Evolutionary conservation across 1,140 invertebrate genomes (phyloP).

Genomic region (Helicoverpa zea): DNA sequence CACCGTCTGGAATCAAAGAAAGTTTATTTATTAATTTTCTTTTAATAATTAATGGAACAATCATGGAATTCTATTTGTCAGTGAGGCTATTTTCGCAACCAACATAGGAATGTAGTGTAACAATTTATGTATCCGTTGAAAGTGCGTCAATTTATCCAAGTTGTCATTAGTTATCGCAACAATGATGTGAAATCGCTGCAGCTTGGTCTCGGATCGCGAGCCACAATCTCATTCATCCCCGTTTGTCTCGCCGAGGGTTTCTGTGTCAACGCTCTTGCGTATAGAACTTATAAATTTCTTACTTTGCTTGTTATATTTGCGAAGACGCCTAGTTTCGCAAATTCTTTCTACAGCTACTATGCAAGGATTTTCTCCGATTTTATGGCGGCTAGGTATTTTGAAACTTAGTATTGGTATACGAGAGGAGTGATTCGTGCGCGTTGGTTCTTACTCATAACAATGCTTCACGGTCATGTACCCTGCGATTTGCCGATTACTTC

Average conservation of each 20-base stretch:
- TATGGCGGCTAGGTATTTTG: conserved; percentile 3
- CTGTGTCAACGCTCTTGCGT: conserved; percentile 56
- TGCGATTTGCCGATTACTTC: conserved; percentile 68
- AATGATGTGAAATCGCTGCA: conserved; percentile 69
- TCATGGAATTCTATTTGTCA: conserved; percentile 47
- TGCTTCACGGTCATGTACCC: conserved; percentile 70
- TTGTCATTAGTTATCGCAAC: conserved; percentile 66
- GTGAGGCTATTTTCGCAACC: conserved; percentile 55
- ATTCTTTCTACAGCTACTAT: background rate
- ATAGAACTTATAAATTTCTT: conserved; percentile 50
- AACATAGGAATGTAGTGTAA: conserved; percentile 57
- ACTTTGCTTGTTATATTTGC: conserved; percentile 12
- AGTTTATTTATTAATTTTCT: conserved; percentile 49
- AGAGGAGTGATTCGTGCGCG: conserved; percentile 59
- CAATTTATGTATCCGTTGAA: conserved; percentile 62
- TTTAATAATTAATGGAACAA: conserved; percentile 28
- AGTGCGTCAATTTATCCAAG: conserved; percentile 61
- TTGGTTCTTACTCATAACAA: conserved; percentile 59
- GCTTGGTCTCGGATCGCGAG: conserved; percentile 56
- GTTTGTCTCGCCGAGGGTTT: conserved; percentile 54
- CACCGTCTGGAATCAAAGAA: conserved; percentile 89
- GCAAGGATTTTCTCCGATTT: conserved; percentile 12
- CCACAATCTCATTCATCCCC: conserved; percentile 62
- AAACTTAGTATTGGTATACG: conserved; percentile 53
- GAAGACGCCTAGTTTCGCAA: background rate